Percentiles rank a stretch among this genome's conserved stretches.
Conservation (phyloP, 2,888 invertebrate genomes). For the Agonum fuliginosum region DNA sequence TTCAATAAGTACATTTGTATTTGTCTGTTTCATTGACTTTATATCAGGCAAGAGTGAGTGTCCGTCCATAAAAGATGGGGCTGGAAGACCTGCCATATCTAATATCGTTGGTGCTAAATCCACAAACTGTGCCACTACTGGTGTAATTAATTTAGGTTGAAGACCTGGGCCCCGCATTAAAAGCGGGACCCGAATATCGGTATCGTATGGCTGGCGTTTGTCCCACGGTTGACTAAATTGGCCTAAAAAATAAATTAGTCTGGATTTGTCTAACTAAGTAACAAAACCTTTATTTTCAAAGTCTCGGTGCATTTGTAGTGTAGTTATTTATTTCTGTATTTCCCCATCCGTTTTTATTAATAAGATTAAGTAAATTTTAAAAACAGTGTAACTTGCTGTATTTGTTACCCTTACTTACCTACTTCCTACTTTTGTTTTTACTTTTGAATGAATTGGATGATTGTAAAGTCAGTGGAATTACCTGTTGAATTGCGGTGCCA, state of each 20-base stretch:
- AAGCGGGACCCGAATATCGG: conserved; percentile 90
- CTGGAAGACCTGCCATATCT: conserved; percentile 78
- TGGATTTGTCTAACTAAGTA: conserved; percentile 5
- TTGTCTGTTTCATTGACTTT: conserved; percentile 64
- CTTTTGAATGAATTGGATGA: too few relatives aligned
- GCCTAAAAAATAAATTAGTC: conserved; percentile 79
- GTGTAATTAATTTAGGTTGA: conserved; percentile 71
- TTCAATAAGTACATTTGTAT: conserved; percentile 82
- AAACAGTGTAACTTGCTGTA: too few relatives aligned
- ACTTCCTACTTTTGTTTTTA: too few relatives aligned
- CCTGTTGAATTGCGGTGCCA: too few relatives aligned
- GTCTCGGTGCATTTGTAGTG: too few relatives aligned
- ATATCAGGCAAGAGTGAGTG: conserved; percentile 70
- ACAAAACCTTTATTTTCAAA: background rate
- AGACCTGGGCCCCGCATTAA: conserved; percentile 86
- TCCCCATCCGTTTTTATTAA: too few relatives aligned
- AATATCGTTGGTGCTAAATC: conserved; percentile 91
- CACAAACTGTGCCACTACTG: conserved; percentile 81
- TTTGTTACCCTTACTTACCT: too few relatives aligned
- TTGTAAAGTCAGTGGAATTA: too few relatives aligned
- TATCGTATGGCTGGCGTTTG: conserved; percentile 93
- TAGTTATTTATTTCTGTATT: too few relatives aligned
- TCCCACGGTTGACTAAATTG: conserved; percentile 92
- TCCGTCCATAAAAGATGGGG: conserved; percentile 79
- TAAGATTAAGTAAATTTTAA: too few relatives aligned